These are phyloP conservation scores for Siniperca chuatsi DNA, from an alignment of 2,113 vertebrate species.

Conservation along the genomic window DNA sequence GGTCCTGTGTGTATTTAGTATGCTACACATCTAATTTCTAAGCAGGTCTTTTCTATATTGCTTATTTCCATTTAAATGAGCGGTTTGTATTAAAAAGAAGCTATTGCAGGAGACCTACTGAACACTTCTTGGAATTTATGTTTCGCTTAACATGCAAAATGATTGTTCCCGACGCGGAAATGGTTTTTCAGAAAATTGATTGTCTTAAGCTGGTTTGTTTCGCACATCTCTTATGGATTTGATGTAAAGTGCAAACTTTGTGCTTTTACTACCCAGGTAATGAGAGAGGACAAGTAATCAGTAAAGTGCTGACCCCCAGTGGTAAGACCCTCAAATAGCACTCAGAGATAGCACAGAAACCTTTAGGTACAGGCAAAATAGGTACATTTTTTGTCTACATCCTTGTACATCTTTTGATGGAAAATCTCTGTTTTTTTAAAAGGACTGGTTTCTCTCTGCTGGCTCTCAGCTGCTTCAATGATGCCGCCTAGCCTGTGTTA, in stretches of 20 bases:
- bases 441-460: not conserved
- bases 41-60: not conserved
- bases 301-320: slow-evolving; percentile 44
- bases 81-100: not conserved
- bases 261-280: not conserved
- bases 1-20: not conserved
- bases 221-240: not conserved
- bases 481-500: too few species aligned
- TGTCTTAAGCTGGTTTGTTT: not conserved
- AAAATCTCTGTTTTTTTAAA: not conserved
- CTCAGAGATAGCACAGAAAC: not conserved
- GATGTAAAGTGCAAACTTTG: not conserved
- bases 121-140: not conserved
- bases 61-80: slow-evolving; percentile 44
- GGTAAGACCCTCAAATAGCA: not conserved
- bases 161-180: not conserved
- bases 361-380: not conserved
- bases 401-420: not conserved
- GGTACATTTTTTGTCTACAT: not conserved
- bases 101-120: not conserved
- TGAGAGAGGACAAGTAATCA: not conserved
- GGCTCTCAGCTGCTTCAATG: not conserved
- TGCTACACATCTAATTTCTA: not conserved
- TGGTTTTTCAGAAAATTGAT: not conserved
- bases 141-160: not conserved